Evolutionary conservation across 2,797 vertebrate species (phyloP).

Genomic region (Sorex maritimensis): DNA sequence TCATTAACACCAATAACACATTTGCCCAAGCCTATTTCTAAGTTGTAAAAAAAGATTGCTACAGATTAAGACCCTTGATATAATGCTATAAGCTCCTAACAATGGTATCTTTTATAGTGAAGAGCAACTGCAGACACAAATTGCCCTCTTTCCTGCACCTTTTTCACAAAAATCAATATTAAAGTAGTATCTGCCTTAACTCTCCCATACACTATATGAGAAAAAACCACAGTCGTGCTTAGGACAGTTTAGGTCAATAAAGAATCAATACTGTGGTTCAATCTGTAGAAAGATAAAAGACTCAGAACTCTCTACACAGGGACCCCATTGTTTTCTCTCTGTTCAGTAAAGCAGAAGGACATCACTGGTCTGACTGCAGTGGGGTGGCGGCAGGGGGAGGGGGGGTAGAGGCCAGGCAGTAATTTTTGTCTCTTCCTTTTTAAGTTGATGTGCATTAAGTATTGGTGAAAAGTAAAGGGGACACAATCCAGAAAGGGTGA

Average conservation of each 20-base stretch:
- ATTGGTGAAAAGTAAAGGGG: constrained; percentile 85
- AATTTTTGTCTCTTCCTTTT: constrained; percentile 71
- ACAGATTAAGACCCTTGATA: constrained; percentile 93
- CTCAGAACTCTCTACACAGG: constrained; percentile 93
- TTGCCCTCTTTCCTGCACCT: constrained; percentile 92
- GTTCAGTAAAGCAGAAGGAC: constrained; percentile 91
- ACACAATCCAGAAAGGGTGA: constrained; percentile 35
- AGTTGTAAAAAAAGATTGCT: constrained; percentile 92
- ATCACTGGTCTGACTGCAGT: constrained; percentile 66
- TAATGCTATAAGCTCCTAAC: constrained; percentile 93
- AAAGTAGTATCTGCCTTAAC: constrained; percentile 93
- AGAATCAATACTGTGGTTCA: constrained; percentile 98
- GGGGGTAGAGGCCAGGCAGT: background rate
- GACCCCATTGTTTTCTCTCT: constrained; percentile 92
- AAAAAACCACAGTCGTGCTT: constrained; percentile 93
- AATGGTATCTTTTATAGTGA: constrained; percentile 93
- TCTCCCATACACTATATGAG: constrained; percentile 92
- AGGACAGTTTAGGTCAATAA: constrained; percentile 98
- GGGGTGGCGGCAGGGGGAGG: too few relatives aligned
- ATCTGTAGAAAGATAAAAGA: constrained; percentile 96
- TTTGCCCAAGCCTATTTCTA: constrained; percentile 92
- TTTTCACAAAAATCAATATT: constrained; percentile 94
- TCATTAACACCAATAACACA: constrained; percentile 93
- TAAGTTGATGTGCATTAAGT: constrained; percentile 87
- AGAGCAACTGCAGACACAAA: constrained; percentile 93